Evolutionary conservation across 2,888 invertebrate species (phyloP).

Genomic region (Drosophila maculinotata): DNA sequence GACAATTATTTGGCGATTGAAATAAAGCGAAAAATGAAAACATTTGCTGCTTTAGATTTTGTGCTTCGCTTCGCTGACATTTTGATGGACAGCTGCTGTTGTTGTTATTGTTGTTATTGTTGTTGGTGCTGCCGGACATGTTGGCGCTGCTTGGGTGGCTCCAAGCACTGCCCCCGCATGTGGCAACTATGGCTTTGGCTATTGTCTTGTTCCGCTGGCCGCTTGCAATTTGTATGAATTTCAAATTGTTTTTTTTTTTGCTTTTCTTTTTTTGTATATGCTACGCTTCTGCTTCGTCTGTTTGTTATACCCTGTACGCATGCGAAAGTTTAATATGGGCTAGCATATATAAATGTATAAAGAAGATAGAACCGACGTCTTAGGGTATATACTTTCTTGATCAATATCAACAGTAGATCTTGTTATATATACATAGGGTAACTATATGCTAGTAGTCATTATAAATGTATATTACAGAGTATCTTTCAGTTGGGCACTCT

Average conservation of each 20-base stretch:
- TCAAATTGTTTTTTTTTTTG: conserved; percentile 52
- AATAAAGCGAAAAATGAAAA: conserved; percentile 28
- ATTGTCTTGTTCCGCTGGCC: conserved; percentile 56
- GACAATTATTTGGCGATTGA: conserved; percentile 63
- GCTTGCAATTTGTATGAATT: conserved; percentile 79
- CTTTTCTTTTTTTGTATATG: conserved; percentile 4
- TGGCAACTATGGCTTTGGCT: conserved; percentile 21
- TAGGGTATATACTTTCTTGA: too few relatives aligned
- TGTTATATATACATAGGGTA: too few relatives aligned
- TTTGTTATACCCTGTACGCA: too few relatives aligned
- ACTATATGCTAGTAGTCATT: too few relatives aligned
- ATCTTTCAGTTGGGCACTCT: background rate
- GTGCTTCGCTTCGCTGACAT: conserved; percentile 65
- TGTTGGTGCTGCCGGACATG: conserved; percentile 59
- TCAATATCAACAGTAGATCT: too few relatives aligned
- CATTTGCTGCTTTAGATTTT: conserved; percentile 39
- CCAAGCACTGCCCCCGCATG: conserved; percentile 50
- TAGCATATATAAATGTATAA: too few relatives aligned
- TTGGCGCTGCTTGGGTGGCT: conserved; percentile 70
- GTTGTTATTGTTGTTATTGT: conserved; percentile 32
- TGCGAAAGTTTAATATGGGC: too few relatives aligned
- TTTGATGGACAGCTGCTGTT: conserved; percentile 65
- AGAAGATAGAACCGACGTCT: too few relatives aligned
- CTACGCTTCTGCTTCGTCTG: conserved; percentile 24
- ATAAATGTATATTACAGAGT: background rate